Evolutionary conservation across 2,888 invertebrate species (phyloP), one percentile per base, ranked within the genome.

Genomic region (Caenorhabditis japonica): DNA sequence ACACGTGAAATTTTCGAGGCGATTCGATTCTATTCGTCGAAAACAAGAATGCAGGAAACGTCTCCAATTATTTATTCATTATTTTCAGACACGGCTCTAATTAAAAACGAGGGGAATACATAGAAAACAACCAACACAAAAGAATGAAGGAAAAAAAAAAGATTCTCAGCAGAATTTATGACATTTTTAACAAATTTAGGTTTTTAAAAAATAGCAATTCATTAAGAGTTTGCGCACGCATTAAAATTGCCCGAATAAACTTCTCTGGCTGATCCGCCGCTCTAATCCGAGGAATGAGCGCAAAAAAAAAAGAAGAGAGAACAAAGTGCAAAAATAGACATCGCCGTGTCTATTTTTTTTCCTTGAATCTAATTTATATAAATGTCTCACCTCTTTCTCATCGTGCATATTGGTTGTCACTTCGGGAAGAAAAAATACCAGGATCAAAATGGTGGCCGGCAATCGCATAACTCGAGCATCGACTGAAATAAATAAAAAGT

Each of bases 391-490:
- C 61, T 62, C 15, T 23, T 46, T 39, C 2, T 55, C 23, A 17
- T 30, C 21, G 10, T 15, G 3, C 21, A 33, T 15, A 23, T 47
- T 38, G 41, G 64, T 56, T 13, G 49, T 36, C 17, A 19, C 49
- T 2, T n/a, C 17, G 13, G 53, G 27, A 33, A 64, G 17, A 12
- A 23, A 43, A 15, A 17, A n/a, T 19, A 49, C 0, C 12, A 56
- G 30, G n/a, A 56, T 2, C n/a, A 55, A 10, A 17, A 15, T 12
- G 19, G 13, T 36, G 25, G 38, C 38, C 49, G 36, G 25, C 17
- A 66, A 34, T 43, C 43, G 66, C 66, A 66, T 66, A 51, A 30
- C 39, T 51, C 49, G 56, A 36, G 66, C 66, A 66, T 66, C 30
- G 49, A 56, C 66, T 66, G 66, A 43, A 66, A 66, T 33, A 55